Base-by-base conservation (phyloP, 2,888 invertebrate species). In the Polymixis lichenea region DNA sequence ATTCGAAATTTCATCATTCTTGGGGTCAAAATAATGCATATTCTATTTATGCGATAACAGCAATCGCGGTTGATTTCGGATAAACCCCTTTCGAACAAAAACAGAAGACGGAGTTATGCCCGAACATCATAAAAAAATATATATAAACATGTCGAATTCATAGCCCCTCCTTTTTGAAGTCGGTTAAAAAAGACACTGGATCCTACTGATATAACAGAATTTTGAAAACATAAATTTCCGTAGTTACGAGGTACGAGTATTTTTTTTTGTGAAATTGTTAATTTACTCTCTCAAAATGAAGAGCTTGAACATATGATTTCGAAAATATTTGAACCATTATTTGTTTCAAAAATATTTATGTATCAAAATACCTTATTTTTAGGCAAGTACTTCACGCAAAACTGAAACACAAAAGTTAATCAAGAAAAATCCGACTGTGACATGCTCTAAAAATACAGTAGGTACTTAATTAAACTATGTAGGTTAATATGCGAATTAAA, bases 251-350 rank as follows among this genome's bases (percentile, higher is more conserved):
- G 32, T 32, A 32, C 32, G 4, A 4, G 0, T 11, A 28, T 15
- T 15, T 66, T 0, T 28, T 28, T 25, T 25, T 25, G 6, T 3
- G 2, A 0, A 32, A 38, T 0, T 38, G 0, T 2, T n/a, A 0
- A 43, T 25, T 9, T 17, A 22, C 4, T 15, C 4, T 22, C 1
- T 17, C 15, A n/a, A 8, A n/a, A n/a, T 38, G 5, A 38, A 49
- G 8, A 4, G 4, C 6, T 60, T 60, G 6, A 19, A 60, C 13
- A 32, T 38, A 22, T 15, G 22, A 38, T 38, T 38, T 58, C 8
- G 17, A 25, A 28, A 17, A 15, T 61, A 13, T 22, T 22, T 32
- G 19, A 6, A 19, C 5, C 19, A 19, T 60, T 5, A 11, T 11
- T 28, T 19, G 28, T 60, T 28, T 58, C 4, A 58, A 25, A 25